phyloP scores from a whole-genome alignment of 2,113 vertebrate species.

The Nipponia nippon region DNA sequence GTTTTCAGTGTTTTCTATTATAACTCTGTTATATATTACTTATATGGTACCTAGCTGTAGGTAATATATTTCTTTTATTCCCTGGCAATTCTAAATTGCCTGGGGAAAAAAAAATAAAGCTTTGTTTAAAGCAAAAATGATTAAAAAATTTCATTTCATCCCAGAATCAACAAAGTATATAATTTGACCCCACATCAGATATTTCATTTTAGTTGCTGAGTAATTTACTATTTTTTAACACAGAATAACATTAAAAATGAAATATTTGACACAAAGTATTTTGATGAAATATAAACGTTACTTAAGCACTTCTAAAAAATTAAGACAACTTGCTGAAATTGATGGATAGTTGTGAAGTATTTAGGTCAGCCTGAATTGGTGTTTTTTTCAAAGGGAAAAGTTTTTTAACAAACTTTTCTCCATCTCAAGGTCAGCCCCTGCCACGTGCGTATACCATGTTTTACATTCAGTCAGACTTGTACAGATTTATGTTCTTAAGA shows the following conservation, averaged over 20 bases:
- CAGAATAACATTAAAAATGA: neutral
- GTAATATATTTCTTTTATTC: constrained; percentile 17
- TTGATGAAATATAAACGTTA: neutral
- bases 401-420: neutral
- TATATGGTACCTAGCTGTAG: neutral
- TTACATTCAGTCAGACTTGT: neutral
- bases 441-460: neutral
- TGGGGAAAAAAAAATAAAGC: neutral
- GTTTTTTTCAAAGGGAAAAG: neutral
- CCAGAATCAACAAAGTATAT: neutral
- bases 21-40: neutral
- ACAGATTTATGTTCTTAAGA: neutral
- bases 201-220: neutral
- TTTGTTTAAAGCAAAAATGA: neutral
- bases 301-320: neutral
- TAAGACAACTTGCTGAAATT: neutral
- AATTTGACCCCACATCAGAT: neutral
- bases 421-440: neutral
- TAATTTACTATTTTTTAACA: neutral
- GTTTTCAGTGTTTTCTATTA: constrained; percentile 11
- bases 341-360: neutral
- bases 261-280: neutral
- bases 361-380: neutral
- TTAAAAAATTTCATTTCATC: neutral
- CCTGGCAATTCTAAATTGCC: neutral